Evolutionary conservation across 2,797 vertebrate genomes (phyloP), one percentile per base, ranked within the genome.

Genomic region (Rhincodon typus): DNA sequence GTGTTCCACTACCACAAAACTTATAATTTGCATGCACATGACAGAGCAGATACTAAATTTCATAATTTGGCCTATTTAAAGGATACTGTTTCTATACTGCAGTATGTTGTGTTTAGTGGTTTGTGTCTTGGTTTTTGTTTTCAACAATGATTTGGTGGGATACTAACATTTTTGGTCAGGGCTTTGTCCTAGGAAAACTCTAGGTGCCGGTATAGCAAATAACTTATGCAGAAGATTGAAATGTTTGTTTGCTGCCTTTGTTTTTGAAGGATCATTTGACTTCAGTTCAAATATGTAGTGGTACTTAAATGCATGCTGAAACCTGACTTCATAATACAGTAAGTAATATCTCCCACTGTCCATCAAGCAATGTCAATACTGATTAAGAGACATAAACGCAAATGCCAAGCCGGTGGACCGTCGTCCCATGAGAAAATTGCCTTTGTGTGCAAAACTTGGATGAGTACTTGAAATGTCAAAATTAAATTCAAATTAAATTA

Each of bases 11-110:
- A 57, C 70, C 38, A 12, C 67, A 70, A 25, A 94, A 38, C 25
- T 94, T 70, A 94, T 90, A 17, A 91, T 66, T 91, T 91, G 88
- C 57, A 66, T 57, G 30, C 53, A 91, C 7, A 30, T 66, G 34
- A 38, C 2, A 15, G 42, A 84, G 25, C n/a, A 93, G 42, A 69
- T 93, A 38, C 23, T 10, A 93, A 93, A 67, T 93, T 4, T 93
- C 21, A 57, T n/a, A 3, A 42, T n/a, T 93, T 93, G n/a, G 62
- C 17, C 34, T 42, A 93, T 38, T 50, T 23, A 42, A 87, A 93
- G 90, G 94, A 95, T 95, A 95, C 94, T 95, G 70, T 95, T 95
- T 95, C 94, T 95, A 27, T 19, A 95, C 46, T 57, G 94, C 94
- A 77, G 70, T 57, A 27, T 77, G 94, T 94, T 94, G 21, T 77